Percentiles rank a stretch among this genome's conserved stretches.
These are phyloP conservation scores for Cichladusa arquata DNA, from an alignment of 2,113 vertebrate genomes.

Conservation along the genomic window DNA sequence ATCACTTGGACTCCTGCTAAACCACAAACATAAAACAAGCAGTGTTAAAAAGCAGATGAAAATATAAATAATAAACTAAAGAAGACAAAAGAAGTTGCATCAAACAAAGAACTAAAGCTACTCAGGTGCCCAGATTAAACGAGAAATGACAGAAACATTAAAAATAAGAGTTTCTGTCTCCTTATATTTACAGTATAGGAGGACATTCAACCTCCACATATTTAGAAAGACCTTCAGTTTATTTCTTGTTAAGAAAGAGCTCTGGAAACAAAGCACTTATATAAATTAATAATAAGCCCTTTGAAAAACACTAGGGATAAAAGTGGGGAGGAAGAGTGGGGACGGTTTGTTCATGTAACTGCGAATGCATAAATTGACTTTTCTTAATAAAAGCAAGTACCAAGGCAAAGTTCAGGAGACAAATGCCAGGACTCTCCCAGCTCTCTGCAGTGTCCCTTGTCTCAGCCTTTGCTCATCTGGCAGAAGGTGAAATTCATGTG, in stretches of 20 bases:
- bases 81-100: neutral
- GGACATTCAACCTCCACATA: neutral
- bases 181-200: neutral
- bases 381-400: neutral
- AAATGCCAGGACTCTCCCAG: neutral
- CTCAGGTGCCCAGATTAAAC: neutral
- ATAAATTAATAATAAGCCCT: constrained; percentile 27
- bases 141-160: neutral
- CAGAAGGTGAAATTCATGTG: neutral
- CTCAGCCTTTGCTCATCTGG: neutral
- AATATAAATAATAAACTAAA: neutral
- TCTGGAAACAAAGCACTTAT: neutral
- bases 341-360: neutral
- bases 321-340: neutral
- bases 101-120: neutral
- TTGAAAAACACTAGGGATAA: neutral
- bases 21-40: neutral
- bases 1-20: neutral
- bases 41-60: neutral
- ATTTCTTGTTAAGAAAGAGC: neutral
- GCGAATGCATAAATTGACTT: neutral
- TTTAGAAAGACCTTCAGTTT: neutral
- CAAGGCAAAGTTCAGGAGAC: neutral
- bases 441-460: rapidly evolving
- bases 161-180: neutral